Base-by-base conservation (phyloP, 2,113 vertebrate genomes). In the Spermophilus dauricus region DNA sequence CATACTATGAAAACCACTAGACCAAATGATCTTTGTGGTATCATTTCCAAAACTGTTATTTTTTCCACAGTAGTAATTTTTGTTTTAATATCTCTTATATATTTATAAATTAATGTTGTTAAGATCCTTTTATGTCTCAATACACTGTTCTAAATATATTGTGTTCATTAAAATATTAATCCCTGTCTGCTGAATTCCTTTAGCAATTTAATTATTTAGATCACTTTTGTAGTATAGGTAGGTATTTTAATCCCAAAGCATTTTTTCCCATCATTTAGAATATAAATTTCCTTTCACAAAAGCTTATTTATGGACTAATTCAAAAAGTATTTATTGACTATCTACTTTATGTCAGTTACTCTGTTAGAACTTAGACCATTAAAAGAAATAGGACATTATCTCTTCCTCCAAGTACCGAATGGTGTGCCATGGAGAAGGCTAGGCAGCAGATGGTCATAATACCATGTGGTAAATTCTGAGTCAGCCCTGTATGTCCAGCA, bases 191-290 rank as follows among this genome's bases (percentile, higher is more conserved):
- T 86, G 24, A 85, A 48, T 91, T 81, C 17, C 5, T 93, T 94
- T 81, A 86, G 14, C 24, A 80, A 28, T 28, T 48, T 73, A 69
- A 58, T 92, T 93, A 70, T 87, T 91, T 92, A 76, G 34, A 58
- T 51, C 37, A 76, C 12, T 86, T 81, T 7, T 65, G 1, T 63
- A 72, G 5, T 86, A 22, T 61, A 76, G 12, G 16, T 94, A 86
- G 48, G 2, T 76, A 87, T 85, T 96, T 91, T 81, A 69, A 70
- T 87, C n/a, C 37, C 24, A 85, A 48, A 56, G 72, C 4, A 72
- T 4, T 67, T 72, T 70, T 70, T 89, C 45, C 34, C 18, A 12
- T 53, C 82, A 17, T 32, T 90, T 13, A 37, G 75, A 80, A 18
- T 65, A 2, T 86, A 45, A 85, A 37, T 34, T 95, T 32, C 10